Conservation (phyloP, 2,113 vertebrate species). For the Rhabdornis inornatus region DNA sequence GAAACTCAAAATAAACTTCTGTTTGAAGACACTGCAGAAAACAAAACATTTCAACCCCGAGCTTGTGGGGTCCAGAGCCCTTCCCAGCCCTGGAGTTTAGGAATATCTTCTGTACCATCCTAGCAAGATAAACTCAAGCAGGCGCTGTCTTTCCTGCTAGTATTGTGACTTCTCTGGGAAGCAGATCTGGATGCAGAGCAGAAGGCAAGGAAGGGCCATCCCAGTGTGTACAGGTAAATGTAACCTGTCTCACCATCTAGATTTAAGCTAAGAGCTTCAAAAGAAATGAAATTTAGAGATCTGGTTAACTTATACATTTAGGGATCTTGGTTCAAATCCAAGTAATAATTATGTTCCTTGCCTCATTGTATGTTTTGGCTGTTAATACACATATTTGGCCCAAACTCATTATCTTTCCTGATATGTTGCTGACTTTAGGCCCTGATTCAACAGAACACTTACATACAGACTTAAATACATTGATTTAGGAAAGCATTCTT, state of each 20-base stretch:
- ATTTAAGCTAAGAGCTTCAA: neutral
- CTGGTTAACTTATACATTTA: neutral
- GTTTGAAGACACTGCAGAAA: neutral
- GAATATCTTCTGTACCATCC: neutral
- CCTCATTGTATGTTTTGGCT: neutral
- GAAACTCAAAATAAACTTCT: constrained; percentile 35
- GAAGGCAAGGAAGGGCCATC: neutral
- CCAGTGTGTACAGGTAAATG: neutral
- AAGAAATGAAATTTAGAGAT: neutral
- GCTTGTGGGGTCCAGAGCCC: neutral
- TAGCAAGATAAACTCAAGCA: neutral
- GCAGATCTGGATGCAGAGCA: neutral
- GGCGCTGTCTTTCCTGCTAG: neutral
- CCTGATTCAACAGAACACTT: constrained; percentile 32
- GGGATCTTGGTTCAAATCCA: neutral
- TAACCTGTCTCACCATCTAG: neutral
- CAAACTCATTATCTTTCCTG: neutral
- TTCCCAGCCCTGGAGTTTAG: neutral
- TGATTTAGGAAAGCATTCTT: constrained; percentile 33
- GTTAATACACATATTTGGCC: neutral
- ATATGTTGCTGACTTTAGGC: neutral
- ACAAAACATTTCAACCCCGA: neutral
- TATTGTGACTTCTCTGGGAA: neutral
- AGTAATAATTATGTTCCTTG: neutral
- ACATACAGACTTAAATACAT: constrained; percentile 19